Evolutionary conservation across 2,113 vertebrate genomes (phyloP).

Genomic region (Callipepla squamata): DNA sequence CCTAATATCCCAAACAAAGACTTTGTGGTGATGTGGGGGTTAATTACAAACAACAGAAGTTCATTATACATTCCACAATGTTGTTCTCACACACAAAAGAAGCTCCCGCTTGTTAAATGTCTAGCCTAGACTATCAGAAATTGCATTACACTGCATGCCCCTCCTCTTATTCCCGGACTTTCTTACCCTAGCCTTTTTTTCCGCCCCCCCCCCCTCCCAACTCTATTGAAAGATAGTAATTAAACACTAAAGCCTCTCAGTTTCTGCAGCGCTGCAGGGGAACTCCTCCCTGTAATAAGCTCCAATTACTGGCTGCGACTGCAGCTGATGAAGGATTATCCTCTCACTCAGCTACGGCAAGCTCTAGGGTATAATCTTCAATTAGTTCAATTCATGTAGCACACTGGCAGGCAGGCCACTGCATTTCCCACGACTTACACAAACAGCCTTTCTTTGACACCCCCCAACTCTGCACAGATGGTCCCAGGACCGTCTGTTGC

Average conservation of each 20-base stretch:
- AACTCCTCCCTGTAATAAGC: conserved; percentile 84
- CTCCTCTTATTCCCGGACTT: conserved; percentile 64
- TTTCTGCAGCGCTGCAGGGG: conserved; percentile 82
- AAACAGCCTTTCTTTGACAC: conserved; percentile 79
- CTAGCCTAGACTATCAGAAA: conserved; percentile 68
- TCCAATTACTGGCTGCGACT: conserved; percentile 84
- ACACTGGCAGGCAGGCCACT: conserved; percentile 76
- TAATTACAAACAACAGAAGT: conserved; percentile 72
- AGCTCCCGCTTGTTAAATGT: conserved; percentile 64
- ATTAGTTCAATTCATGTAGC: conserved; percentile 87
- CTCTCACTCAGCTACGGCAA: conserved; percentile 79
- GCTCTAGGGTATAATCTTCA: conserved; percentile 85
- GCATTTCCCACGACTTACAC: conserved; percentile 85
- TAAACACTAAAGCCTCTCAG: conserved; percentile 85
- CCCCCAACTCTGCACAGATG: conserved; percentile 79
- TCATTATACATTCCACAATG: conserved; percentile 72
- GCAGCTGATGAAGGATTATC: conserved; percentile 90
- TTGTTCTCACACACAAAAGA: conserved; percentile 67
- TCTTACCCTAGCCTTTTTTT: conserved; percentile 30
- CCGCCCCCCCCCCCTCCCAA: conserved; percentile 20
- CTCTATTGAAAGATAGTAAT: conserved; percentile 81
- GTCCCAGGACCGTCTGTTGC: conserved; percentile 75
- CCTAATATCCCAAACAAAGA: conserved; percentile 40
- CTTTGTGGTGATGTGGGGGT: conserved; percentile 53
- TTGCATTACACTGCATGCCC: conserved; percentile 62